Evolutionary conservation across 2,888 invertebrate genomes (phyloP).

Genomic region (Agonum fuliginosum): DNA sequence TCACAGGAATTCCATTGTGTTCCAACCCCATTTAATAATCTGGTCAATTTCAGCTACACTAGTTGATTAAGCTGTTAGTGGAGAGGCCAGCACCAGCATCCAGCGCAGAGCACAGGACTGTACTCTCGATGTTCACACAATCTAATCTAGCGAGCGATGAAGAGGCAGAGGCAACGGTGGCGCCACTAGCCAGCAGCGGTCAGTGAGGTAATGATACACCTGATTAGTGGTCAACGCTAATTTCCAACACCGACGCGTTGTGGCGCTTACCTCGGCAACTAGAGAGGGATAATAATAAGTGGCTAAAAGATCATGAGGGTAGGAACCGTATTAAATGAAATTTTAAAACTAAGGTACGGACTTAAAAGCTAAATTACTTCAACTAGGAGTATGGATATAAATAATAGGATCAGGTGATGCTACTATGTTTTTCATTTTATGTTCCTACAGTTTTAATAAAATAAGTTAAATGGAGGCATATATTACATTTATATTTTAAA

Average conservation of each 20-base stretch:
- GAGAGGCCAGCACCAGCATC: too few species aligned
- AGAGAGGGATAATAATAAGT: too few species aligned
- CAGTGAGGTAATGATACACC: slow-evolving; percentile 51
- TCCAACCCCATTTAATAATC: slow-evolving; percentile 54
- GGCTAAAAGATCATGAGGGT: too few species aligned
- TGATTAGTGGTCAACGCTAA: slow-evolving; percentile 55
- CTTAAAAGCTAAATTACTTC: too few species aligned
- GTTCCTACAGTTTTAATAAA: too few species aligned
- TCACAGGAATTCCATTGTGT: slow-evolving; percentile 52
- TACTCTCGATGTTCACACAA: slow-evolving; percentile 22
- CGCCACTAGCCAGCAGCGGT: slow-evolving; percentile 2
- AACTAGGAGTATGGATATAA: too few species aligned
- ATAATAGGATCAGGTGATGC: too few species aligned
- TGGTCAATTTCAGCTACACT: slow-evolving; percentile 59
- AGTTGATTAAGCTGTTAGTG: slow-evolving; percentile 58
- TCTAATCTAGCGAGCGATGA: slow-evolving; percentile 44
- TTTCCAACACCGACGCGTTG: slow-evolving; percentile 24
- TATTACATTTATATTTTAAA: too few species aligned
- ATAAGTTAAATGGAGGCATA: too few species aligned
- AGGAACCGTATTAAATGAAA: too few species aligned
- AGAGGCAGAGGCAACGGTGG: background rate
- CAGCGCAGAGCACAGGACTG: background rate
- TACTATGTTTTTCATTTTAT: too few species aligned
- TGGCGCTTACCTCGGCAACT: background rate
- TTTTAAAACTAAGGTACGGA: too few species aligned